Evolutionary conservation across 2,113 vertebrate species (phyloP).

Genomic region (Dasyurus viverrinus): DNA sequence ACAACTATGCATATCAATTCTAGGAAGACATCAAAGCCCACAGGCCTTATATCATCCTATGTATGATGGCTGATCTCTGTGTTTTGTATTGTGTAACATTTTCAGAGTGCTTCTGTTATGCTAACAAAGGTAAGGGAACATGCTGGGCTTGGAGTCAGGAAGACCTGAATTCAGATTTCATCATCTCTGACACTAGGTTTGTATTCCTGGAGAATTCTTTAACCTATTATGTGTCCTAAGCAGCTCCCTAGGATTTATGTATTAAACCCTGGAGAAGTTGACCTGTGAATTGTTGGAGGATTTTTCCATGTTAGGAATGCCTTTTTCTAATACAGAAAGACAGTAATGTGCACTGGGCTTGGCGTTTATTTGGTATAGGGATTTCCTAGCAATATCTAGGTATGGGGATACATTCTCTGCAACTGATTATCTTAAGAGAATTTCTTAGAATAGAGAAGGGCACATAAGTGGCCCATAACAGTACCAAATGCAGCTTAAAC

Average conservation of each 20-base stretch:
- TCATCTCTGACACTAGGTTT: not conserved
- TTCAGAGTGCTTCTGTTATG: not conserved
- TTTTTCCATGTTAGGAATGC: not conserved
- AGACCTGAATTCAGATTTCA: not conserved
- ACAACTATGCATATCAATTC: not conserved
- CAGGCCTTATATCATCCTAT: not conserved
- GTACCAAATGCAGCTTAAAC: not conserved
- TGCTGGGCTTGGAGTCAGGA: not conserved
- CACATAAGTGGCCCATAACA: not conserved
- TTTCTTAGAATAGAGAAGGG: not conserved
- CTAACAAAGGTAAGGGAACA: not conserved
- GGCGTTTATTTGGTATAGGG: not conserved
- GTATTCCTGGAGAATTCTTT: not conserved
- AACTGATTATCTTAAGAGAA: not conserved
- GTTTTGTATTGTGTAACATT: not conserved
- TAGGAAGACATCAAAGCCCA: not conserved
- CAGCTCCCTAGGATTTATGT: not conserved
- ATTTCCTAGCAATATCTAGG: not conserved
- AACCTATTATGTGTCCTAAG: not conserved
- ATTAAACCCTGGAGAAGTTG: not conserved
- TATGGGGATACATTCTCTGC: not conserved
- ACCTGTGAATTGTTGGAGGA: not conserved
- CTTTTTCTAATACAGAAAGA: not conserved
- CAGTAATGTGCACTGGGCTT: not conserved
- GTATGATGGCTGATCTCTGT: not conserved